Base-by-base conservation (phyloP, 1,140 invertebrate species). In the Drosophila rhopaloa region DNA sequence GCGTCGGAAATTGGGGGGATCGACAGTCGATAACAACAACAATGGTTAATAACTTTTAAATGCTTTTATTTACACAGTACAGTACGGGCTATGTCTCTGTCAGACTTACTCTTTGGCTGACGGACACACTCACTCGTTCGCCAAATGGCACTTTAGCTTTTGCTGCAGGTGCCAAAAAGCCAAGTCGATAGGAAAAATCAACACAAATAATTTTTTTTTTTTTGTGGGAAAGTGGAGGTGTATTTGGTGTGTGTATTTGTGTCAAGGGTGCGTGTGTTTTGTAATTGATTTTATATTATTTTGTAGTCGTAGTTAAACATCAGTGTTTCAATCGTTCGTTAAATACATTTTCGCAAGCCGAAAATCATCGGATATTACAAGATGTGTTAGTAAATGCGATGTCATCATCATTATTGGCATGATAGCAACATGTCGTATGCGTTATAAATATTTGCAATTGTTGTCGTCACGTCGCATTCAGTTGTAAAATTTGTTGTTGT, bases 321-420 rank as follows among this genome's bases (percentile, higher is more conserved):
- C n/a, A 41, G 14, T 67, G 43, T 48, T 91, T 91, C 80, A 91
- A 84, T 91, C 89, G 66, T 91, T 91, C 38, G 85, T 91, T 67
- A 90, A 81, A 66, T 86, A 84, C 80, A 91, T 91, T 81, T 90
- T 90, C 70, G 81, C 78, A 83, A 91, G 91, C 88, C 91, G 91
- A 92, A 91, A 91, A 78, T 92, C 91, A 77, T 92, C 91, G 88
- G 91, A 81, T 81, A 92, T 91, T 76, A 92, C 86, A 90, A 92
- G 91, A 84, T 81, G 82, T 81, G 90, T 91, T 65, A 91, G 68
- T 78, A 91, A 80, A 91, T 91, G 91, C 91, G 88, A 91, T 90
- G 91, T 92, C 91, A 92, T 92, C 91, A 92, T 92, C 91, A 91
- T 88, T 80, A 83, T 90, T 88, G 75, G 76, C 88, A 86, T 89